phyloP scores from a whole-genome alignment of 2,888 invertebrate genomes.

The Drosophila percnosoma region DNA sequence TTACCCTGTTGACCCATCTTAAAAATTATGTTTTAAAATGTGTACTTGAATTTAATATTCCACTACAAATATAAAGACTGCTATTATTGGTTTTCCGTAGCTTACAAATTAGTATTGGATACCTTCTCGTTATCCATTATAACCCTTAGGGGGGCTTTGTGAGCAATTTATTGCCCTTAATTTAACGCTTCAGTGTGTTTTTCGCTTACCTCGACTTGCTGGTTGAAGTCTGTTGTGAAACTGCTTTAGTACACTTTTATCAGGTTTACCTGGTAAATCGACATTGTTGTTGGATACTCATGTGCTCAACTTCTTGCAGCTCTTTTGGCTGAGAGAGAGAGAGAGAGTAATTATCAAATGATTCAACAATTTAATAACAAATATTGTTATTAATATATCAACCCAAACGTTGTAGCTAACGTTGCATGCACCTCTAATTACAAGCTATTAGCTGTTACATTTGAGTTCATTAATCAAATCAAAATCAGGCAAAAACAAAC shows the following conservation, averaged over 20 bases:
- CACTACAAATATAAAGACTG: not conserved
- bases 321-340: not conserved
- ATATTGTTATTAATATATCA: not conserved
- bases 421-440: constrained; percentile 25
- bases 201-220: constrained; percentile 53
- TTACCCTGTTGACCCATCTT: not conserved
- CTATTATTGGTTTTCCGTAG: not conserved
- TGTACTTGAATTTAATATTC: not conserved
- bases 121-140: not conserved
- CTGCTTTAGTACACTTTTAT: constrained; percentile 26
- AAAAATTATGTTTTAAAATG: not conserved
- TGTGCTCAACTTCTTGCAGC: not conserved
- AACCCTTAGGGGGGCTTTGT: constrained; percentile 2
- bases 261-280: constrained; percentile 2
- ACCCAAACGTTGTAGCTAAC: not conserved
- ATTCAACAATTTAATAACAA: not conserved
- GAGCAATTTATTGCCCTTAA: constrained; percentile 51
- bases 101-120: not conserved
- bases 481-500: constrained; percentile 19
- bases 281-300: constrained; percentile 13
- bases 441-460: constrained; percentile 22
- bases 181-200: constrained; percentile 69
- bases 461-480: constrained; percentile 45
- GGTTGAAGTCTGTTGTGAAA: constrained; percentile 18
- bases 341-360: not conserved